Evolutionary conservation across 2,113 vertebrate genomes (phyloP), one percentile per base, ranked within the genome.

Genomic region (Nasalis larvatus): DNA sequence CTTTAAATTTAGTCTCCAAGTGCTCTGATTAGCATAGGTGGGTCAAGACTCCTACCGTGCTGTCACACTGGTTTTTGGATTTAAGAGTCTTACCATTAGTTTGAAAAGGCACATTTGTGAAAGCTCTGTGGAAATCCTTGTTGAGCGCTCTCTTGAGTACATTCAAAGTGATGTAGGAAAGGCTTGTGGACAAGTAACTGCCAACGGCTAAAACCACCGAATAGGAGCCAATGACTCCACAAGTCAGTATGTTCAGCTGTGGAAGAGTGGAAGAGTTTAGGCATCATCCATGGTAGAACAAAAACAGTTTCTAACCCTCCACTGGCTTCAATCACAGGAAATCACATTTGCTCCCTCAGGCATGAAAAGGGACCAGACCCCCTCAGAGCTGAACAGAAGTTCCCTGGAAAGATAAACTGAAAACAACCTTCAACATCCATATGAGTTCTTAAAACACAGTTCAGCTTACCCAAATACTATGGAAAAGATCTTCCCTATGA

Each of bases 211-310:
- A 98, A 42, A 99, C 56, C 45, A 99, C 98, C 0, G 99, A 95
- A 1, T 99, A 99, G 0, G 99, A 99, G 0, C 99, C 99, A 4
- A 99, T 94, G 5, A 99, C 63, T 3, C 99, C 99, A 92, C 99
- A 99, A 0, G 99, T 98, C 86, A 98, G 56, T 89, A 99, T 99
- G 98, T 99, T 99, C 54, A 99, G 99, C 99, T 99, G 93, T 2
- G 86, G 91, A 80, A 95, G 68, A 96, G 14, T 0, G 3, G 32
- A 8, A 42, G 54, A 3, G 8, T n/a, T 92, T 27, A 96, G 71
- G 54, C 35, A 23, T 87, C 27, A 69, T 18, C 45, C 47, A 47
- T 8, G 11, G 14, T 2, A 81, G 83, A 40, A 69, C 45, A 17
- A 37, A n/a, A 16, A 7, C 1, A 35, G 27, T 52, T 66, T 63